phyloP scores from a whole-genome alignment of 2,113 vertebrate genomes.

The Xerus inauris region DNA sequence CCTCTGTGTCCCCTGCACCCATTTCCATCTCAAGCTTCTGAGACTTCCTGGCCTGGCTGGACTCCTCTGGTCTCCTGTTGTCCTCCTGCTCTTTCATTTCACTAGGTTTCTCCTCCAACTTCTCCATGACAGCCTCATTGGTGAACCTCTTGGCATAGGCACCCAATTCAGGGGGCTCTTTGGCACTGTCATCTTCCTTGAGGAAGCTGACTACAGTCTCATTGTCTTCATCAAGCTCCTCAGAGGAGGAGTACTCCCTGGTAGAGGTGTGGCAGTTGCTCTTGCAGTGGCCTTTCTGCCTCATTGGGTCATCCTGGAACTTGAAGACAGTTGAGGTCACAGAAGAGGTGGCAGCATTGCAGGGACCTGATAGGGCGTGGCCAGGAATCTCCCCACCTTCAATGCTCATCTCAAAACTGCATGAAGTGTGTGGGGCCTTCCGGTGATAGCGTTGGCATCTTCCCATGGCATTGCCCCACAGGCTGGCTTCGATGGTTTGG shows the following conservation, averaged over 20 bases:
- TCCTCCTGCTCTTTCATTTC: not conserved
- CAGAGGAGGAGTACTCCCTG: not conserved
- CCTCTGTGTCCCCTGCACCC: slow-evolving; percentile 51
- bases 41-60: not conserved
- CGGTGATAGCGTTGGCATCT: not conserved
- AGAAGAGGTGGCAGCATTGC: not conserved
- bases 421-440: not conserved
- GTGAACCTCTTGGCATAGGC: not conserved
- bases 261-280: not conserved
- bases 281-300: not conserved
- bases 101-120: not conserved
- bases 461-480: slow-evolving; percentile 51
- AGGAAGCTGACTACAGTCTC: not conserved
- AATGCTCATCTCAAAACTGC: slow-evolving; percentile 1
- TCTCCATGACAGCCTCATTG: not conserved
- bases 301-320: not conserved
- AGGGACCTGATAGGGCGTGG: not conserved
- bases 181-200: not conserved
- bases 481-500: slow-evolving; percentile 80
- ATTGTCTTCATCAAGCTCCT: not conserved
- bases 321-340: not conserved
- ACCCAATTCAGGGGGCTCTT: not conserved
- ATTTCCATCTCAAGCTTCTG: not conserved
- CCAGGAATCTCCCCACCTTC: not conserved
- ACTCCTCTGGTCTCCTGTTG: accelerated